Evolutionary conservation across 2,797 vertebrate species (phyloP).

Genomic region (Gobio occitaniae): DNA sequence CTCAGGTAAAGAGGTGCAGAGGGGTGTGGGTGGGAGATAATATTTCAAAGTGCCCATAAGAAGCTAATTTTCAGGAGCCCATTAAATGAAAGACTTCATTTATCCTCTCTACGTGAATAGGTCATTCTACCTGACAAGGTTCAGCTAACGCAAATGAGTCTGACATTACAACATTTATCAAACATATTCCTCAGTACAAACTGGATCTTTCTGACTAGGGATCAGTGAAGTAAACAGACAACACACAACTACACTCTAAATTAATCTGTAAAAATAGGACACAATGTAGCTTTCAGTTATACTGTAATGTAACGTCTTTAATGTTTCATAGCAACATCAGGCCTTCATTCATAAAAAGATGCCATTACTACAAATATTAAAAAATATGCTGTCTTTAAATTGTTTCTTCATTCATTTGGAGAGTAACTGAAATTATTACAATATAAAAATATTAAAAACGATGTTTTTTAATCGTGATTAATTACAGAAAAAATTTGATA

Average conservation of each 20-base stretch:
- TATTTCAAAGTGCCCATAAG: slow-evolving; percentile 25
- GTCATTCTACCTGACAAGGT: slow-evolving; percentile 5
- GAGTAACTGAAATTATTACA: too few species aligned
- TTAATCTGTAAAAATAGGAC: too few species aligned
- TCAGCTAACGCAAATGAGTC: not conserved
- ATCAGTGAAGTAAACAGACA: not conserved
- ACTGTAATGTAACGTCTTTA: too few species aligned
- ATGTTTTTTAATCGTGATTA: too few species aligned
- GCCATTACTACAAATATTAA: too few species aligned
- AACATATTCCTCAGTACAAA: not conserved
- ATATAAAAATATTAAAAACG: too few species aligned
- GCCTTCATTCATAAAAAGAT: too few species aligned
- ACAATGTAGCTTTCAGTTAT: too few species aligned
- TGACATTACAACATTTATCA: slow-evolving; percentile 19
- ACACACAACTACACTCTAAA: not conserved
- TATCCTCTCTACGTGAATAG: not conserved
- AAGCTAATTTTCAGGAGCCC: slow-evolving; percentile 20
- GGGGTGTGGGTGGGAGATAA: not conserved
- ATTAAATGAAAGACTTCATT: slow-evolving; percentile 35
- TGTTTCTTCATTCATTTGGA: too few species aligned
- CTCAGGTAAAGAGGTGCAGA: slow-evolving; percentile 5
- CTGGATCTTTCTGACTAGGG: not conserved
- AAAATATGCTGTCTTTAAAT: too few species aligned
- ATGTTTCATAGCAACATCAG: too few species aligned
- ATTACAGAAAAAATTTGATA: too few species aligned